Percentiles rank a stretch among this genome's conserved stretches.
These are phyloP conservation scores for Odontomyia ornata DNA, from an alignment of 2,888 invertebrate genomes.

Conservation along the genomic window DNA sequence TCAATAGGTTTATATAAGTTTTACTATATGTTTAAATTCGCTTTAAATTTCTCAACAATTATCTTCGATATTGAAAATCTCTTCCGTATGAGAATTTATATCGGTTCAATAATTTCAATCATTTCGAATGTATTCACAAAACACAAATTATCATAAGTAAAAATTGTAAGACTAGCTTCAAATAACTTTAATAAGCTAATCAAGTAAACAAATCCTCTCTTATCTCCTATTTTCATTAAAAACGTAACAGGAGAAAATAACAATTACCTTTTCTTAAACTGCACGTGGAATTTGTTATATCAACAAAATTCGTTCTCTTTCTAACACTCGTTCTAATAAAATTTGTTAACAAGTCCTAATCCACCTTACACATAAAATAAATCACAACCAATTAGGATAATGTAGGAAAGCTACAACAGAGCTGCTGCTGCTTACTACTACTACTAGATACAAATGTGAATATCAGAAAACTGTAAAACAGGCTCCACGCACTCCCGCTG, in stretches of 20 bases:
- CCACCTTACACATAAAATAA: constrained; percentile 35
- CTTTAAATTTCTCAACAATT: no score
- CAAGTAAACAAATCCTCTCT: no score
- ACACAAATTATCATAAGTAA: no score
- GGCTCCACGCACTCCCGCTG: constrained; percentile 28
- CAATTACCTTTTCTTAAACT: constrained; percentile 5
- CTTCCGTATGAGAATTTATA: no score
- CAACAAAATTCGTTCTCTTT: background rate
- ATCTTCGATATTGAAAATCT: no score
- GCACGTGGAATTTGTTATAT: background rate
- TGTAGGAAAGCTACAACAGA: background rate
- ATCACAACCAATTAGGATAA: constrained; percentile 38
- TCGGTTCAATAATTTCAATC: no score
- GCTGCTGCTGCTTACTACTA: background rate
- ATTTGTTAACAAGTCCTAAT: constrained; percentile 39
- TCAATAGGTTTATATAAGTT: no score
- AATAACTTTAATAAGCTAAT: no score
- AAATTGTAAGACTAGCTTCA: no score
- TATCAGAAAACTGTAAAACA: background rate
- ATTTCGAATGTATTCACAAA: no score
- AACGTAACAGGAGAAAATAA: background rate
- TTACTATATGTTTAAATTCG: no score
- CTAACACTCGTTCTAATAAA: background rate
- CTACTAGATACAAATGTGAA: constrained; percentile 1
- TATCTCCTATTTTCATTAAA: no score